Evolutionary conservation across 2,888 invertebrate genomes (phyloP).

Genomic region (Xestia c-nigrum): DNA sequence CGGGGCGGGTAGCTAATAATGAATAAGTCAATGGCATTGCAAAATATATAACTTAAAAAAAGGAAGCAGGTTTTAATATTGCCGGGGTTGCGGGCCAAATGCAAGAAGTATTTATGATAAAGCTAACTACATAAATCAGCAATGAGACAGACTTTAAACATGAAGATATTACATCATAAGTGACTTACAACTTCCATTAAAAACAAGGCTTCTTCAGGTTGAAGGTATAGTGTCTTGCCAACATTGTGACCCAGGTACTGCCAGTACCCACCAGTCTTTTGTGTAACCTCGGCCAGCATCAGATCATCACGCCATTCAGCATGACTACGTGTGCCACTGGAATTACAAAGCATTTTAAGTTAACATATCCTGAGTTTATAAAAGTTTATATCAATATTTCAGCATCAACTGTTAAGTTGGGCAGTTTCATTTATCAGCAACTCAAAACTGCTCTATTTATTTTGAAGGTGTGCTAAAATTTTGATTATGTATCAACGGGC

Average conservation of each 20-base stretch:
- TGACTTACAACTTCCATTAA: slow-evolving; percentile 92
- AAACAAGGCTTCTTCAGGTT: slow-evolving; percentile 92
- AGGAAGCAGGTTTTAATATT: no score
- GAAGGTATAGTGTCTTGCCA: slow-evolving; percentile 86
- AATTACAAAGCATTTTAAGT: slow-evolving; percentile 55
- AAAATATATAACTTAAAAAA: neutral
- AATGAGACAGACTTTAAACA: neutral
- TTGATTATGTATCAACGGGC: neutral
- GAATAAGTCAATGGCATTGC: neutral
- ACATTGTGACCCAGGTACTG: slow-evolving; percentile 88
- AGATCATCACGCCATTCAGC: slow-evolving; percentile 90
- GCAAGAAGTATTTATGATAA: neutral
- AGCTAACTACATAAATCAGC: neutral
- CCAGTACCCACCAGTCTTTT: slow-evolving; percentile 90
- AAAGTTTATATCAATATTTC: neutral
- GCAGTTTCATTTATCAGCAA: neutral
- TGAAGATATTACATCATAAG: neutral
- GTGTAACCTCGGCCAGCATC: slow-evolving; percentile 89
- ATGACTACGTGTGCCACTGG: slow-evolving; percentile 87
- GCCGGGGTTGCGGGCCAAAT: no score
- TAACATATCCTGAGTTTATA: neutral
- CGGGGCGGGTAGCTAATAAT: neutral
- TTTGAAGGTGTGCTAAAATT: neutral
- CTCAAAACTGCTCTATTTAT: neutral
- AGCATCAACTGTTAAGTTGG: neutral